phyloP scores from a whole-genome alignment of 2,113 vertebrate genomes.

The Gnathonemus echidnorhynchus region DNA sequence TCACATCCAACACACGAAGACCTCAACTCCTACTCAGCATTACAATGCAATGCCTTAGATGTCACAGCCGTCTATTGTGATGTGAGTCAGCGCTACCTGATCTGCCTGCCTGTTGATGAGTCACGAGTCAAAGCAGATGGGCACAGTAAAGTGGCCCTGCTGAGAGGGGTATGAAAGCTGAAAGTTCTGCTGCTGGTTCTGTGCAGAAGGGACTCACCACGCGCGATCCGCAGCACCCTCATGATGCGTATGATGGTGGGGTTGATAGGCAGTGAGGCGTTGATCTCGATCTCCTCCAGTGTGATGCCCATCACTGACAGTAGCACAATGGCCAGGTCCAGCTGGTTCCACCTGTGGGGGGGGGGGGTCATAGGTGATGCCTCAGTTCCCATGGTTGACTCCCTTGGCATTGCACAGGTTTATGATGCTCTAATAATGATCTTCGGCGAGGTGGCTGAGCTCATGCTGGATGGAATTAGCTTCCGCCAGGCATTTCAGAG shows the following conservation, averaged over 20 bases:
- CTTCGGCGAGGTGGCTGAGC: not conserved
- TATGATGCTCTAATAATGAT: not conserved
- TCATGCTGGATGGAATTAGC: not conserved
- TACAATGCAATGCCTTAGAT: not conserved
- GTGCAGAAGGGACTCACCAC: conserved; percentile 60
- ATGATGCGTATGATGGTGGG: conserved; percentile 97
- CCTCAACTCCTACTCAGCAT: not conserved
- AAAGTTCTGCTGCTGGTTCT: not conserved
- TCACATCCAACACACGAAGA: not conserved
- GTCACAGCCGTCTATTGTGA: not conserved
- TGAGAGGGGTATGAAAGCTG: not conserved
- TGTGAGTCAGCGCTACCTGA: not conserved
- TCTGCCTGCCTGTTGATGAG: not conserved
- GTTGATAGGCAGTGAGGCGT: conserved; percentile 90
- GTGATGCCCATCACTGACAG: conserved; percentile 95
- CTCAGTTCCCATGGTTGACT: not conserved
- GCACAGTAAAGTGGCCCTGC: not conserved
- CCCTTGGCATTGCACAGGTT: not conserved
- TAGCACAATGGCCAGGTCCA: conserved; percentile 91
- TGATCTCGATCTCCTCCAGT: conserved; percentile 93
- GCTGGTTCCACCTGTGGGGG: conserved; percentile 85
- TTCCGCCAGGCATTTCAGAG: not conserved
- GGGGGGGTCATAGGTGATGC: not conserved
- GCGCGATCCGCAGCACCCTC: conserved; percentile 88
- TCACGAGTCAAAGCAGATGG: not conserved